A percentile compares a stretch with the other conserved stretches of the same genome.
phyloP scores from a whole-genome alignment of 2,113 vertebrate species.

The Pogona vitticeps region DNA sequence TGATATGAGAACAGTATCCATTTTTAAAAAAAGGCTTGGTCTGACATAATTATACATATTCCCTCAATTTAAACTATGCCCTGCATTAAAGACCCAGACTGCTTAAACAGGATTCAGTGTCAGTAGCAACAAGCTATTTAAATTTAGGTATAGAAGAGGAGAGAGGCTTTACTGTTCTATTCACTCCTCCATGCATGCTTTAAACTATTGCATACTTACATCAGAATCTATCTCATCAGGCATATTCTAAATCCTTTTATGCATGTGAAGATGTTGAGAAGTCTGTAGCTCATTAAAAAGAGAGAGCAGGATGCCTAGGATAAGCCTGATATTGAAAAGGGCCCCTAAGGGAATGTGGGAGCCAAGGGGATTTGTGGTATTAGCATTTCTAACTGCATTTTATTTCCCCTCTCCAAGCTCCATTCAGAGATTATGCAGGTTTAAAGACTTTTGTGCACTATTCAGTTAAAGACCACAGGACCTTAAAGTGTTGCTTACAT shows the following conservation, averaged over 20 bases:
- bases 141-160: neutral
- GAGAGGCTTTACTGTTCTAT: neutral
- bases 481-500: too few species aligned
- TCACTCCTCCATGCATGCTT: slow-evolving; percentile 6
- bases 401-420: too few species aligned
- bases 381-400: slow-evolving; percentile 59
- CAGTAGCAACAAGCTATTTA: slow-evolving; percentile 55
- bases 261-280: slow-evolving; percentile 56
- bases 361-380: slow-evolving; percentile 45
- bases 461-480: too few species aligned
- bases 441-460: too few species aligned
- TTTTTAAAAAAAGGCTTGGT: too few species aligned
- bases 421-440: too few species aligned
- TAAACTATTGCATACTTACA: slow-evolving; percentile 49
- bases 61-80: too few species aligned
- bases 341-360: slow-evolving; percentile 39
- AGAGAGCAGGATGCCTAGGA: slow-evolving; percentile 49
- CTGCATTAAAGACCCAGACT: too few species aligned
- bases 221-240: slow-evolving; percentile 59
- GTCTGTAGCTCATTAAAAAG: slow-evolving; percentile 58
- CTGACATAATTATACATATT: too few species aligned
- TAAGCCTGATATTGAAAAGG: slow-evolving; percentile 45
- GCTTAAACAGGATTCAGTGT: slow-evolving; percentile 52
- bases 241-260: slow-evolving; percentile 57
- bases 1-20: too few species aligned